phyloP scores from a whole-genome alignment of 2,113 vertebrate genomes.

The Thomomys bottae region DNA sequence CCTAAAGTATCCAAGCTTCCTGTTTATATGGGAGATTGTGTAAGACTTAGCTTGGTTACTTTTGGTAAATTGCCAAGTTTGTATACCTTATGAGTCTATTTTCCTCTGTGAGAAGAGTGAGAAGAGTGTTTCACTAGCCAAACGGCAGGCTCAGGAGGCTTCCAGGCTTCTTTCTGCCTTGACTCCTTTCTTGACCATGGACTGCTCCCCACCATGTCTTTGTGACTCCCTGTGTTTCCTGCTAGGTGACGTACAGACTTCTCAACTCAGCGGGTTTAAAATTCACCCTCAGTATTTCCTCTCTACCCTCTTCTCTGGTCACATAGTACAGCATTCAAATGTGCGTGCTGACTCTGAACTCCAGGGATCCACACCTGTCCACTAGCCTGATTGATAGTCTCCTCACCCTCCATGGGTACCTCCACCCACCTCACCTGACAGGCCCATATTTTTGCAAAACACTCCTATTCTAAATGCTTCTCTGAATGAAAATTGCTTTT shows the following conservation, averaged over 20 bases:
- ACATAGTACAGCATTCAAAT: not conserved
- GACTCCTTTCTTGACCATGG: not conserved
- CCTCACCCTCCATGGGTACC: too few species aligned
- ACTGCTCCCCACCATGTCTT: not conserved
- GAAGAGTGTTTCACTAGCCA: not conserved
- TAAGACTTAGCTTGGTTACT: too few species aligned
- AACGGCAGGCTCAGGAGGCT: not conserved
- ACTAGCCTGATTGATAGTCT: not conserved
- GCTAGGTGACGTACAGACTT: not conserved
- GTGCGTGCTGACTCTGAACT: not conserved
- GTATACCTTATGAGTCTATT: too few species aligned
- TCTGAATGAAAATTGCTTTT: not conserved
- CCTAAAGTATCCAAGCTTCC: too few species aligned
- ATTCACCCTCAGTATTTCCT: not conserved
- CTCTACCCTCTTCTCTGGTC: not conserved
- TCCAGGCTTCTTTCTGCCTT: not conserved
- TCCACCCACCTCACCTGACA: not conserved
- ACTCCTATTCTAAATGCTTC: not conserved
- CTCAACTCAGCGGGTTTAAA: not conserved
- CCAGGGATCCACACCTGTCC: not conserved
- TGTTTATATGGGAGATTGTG: too few species aligned
- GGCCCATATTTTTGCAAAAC: slow-evolving; percentile 32
- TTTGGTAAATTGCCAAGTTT: too few species aligned
- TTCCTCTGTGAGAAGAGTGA: too few species aligned
- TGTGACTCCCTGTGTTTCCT: not conserved